These are phyloP conservation scores for Dicyrtomina minuta DNA, from an alignment of 2,888 invertebrate genomes.

Conservation along the genomic window DNA sequence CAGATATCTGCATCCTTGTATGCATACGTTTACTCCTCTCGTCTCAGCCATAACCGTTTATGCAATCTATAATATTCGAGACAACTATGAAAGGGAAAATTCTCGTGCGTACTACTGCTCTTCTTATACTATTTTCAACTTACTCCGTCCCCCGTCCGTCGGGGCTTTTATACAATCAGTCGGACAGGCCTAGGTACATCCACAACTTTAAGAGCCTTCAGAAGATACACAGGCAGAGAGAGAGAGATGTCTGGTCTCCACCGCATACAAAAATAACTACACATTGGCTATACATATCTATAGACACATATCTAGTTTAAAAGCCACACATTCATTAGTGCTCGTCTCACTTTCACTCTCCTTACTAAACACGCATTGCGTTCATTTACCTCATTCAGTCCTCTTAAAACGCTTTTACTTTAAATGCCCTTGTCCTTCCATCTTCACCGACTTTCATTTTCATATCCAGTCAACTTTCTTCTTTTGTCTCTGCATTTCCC, in stretches of 20 bases:
- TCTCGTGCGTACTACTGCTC: conserved; percentile 8
- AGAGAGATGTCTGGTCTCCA: too few relatives aligned
- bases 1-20: conserved; percentile 17
- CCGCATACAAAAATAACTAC: too few relatives aligned
- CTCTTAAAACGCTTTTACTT: conserved; percentile 12
- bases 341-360: conserved; percentile 1
- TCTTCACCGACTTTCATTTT: neutral
- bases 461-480: neutral
- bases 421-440: neutral
- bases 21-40: neutral
- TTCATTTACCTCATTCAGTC: conserved; percentile 21
- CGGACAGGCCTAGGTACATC: neutral
- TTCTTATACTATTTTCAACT: conserved; percentile 10
- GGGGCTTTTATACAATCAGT: neutral
- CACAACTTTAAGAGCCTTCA: neutral
- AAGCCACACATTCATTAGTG: conserved; percentile 23
- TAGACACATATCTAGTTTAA: neutral
- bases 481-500: neutral
- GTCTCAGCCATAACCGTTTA: conserved; percentile 19
- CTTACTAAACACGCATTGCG: conserved; percentile 17
- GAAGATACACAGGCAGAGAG: neutral
- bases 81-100: neutral
- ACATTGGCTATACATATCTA: neutral
- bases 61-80: conserved; percentile 28
- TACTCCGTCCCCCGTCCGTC: neutral